Evolutionary conservation across 2,888 invertebrate species (phyloP), one percentile per base, ranked within the genome.

Genomic region (Zygothrica quintamaculata): DNA sequence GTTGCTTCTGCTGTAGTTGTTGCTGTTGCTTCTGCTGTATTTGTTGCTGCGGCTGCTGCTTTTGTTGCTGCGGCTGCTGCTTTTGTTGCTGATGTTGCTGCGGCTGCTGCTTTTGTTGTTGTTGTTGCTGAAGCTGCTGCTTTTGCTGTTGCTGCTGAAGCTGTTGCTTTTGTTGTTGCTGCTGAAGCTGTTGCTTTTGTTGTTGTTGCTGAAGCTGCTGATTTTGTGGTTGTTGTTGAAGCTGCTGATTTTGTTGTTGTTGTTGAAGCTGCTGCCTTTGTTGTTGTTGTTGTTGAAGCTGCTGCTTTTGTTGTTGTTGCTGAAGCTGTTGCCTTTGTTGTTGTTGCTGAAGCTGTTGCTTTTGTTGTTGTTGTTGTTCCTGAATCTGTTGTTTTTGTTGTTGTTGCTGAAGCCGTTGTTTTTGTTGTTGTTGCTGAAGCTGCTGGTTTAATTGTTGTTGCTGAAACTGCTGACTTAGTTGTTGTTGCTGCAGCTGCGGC

Each of bases 381-480:
- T 55, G 11, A 26, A 26, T 56, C 37, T 64, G 40, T 59, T 65
- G 40, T 56, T 66, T 3, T 50, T 50, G 61, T 50, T 25, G 51
- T 47, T 65, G 53, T 43, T 46, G 48, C 7, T 65, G 46, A 46
- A 68, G 25, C 57, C 66, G 59, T 39, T 69, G 53, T n/a, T 52
- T 77, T 31, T 71, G 71, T 29, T 55, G 29, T 22, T 22, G 18
- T 22, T 22, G 18, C 18, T 5, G 18, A 3, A 3, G 18, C 18
- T 22, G 18, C 5, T 22, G 6, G 25, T n/a, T 3, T 5, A 3
- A 9, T 33, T 11, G 33, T 11, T 33, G 33, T 9, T 33, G 11
- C 6, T 33, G 33, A 3, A 5, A 2, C 33, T 33, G 33, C 18
- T 22, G 18, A 5, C 5, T 5, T 3, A 5, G 18, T 22, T 22